A percentile compares a stretch with the other conserved stretches of the same genome.
These are phyloP conservation scores for Apamea anceps DNA, from an alignment of 2,888 invertebrate genomes.

Conservation along the genomic window DNA sequence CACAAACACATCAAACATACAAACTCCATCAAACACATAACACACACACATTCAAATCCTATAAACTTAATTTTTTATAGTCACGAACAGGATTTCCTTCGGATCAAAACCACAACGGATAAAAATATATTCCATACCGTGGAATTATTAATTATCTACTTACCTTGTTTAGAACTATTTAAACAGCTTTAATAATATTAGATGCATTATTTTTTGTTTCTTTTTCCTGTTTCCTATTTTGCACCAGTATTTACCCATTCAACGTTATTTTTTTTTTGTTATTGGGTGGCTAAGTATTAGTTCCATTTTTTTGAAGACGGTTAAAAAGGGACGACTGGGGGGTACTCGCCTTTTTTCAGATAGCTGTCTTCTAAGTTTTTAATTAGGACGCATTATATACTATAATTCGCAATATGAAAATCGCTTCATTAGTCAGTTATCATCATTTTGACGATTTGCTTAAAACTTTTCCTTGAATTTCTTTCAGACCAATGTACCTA, in stretches of 20 bases:
- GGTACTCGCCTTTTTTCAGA: not conserved
- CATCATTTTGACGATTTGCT: not conserved
- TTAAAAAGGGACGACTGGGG: not conserved
- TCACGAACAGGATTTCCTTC: conserved; percentile 15
- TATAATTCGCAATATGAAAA: conserved; percentile 24
- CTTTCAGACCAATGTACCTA: not conserved
- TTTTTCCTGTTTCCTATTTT: not conserved
- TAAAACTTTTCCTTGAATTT: conserved; percentile 24
- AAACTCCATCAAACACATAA: too few species aligned
- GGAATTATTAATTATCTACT: not conserved
- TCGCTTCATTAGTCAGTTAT: not conserved
- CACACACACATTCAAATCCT: not conserved
- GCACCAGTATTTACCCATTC: not conserved
- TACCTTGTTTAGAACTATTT: not conserved
- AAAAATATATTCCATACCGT: not conserved
- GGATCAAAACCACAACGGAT: conserved; percentile 9
- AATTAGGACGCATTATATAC: not conserved
- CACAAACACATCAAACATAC: too few species aligned
- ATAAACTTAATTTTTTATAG: not conserved
- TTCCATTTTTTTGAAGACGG: not conserved
- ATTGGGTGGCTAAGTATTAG: not conserved
- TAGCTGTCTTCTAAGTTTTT: not conserved
- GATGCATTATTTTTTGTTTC: not conserved
- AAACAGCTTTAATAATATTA: not conserved
- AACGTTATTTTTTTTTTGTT: not conserved